phyloP scores from a whole-genome alignment of 2,113 vertebrate species.

The Hippolais icterina region DNA sequence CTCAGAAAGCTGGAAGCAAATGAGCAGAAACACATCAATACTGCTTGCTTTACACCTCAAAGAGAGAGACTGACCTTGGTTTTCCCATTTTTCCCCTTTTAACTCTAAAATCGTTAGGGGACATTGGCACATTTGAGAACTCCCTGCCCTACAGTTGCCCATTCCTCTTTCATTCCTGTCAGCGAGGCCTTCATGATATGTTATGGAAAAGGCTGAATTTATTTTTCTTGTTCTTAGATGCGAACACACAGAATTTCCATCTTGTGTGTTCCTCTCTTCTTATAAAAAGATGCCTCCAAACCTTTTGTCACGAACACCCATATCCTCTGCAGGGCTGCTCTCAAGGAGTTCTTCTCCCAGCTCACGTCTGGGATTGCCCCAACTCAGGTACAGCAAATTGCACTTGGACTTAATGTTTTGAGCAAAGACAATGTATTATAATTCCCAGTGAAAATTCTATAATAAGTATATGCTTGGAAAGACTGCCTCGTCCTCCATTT shows the following conservation, averaged over 20 bases:
- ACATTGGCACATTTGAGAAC: background rate
- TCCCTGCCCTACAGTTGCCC: background rate
- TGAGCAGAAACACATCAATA: background rate
- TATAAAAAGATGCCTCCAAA: background rate
- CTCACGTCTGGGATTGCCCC: background rate
- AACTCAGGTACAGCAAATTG: background rate
- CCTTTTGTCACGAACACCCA: background rate
- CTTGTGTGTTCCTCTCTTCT: background rate
- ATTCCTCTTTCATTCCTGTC: background rate
- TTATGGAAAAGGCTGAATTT: background rate
- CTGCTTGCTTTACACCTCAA: background rate
- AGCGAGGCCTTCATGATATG: background rate
- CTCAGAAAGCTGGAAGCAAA: background rate
- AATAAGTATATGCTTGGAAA: background rate
- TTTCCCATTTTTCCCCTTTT: background rate
- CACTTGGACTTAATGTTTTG: background rate
- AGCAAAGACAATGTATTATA: background rate
- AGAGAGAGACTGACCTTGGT: background rate
- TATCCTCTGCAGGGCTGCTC: background rate
- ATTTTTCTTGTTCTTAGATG: background rate
- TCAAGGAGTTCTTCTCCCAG: background rate
- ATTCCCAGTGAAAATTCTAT: background rate
- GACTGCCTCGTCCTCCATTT: background rate
- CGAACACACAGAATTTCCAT: background rate
- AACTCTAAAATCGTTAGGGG: background rate